Evolutionary conservation across 2,797 vertebrate genomes (phyloP).

Genomic region (Xenopus petersii): DNA sequence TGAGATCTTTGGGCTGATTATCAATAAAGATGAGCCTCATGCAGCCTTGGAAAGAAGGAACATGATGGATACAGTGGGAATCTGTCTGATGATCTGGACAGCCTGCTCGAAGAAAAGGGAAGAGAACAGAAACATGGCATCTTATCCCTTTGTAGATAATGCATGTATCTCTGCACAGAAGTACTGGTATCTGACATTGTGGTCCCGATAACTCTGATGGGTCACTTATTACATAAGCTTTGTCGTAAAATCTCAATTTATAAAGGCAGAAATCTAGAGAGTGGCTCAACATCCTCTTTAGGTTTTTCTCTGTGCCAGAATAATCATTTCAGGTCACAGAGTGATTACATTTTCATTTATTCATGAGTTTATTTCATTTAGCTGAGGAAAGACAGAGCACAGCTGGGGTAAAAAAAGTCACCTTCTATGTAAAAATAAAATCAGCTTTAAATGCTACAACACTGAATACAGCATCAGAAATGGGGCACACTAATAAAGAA

Average conservation of each 20-base stretch:
- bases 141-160: slow-evolving; percentile 58
- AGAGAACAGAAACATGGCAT: slow-evolving; percentile 46
- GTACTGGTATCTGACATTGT: slow-evolving; percentile 55
- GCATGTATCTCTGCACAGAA: slow-evolving; percentile 59
- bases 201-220: slow-evolving; percentile 55
- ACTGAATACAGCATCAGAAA: too few relatives aligned
- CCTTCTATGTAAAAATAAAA: not conserved
- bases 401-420: not conserved
- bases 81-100: slow-evolving; percentile 74
- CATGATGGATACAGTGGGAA: slow-evolving; percentile 77
- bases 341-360: slow-evolving; percentile 23
- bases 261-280: slow-evolving; percentile 13
- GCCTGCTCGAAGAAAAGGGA: slow-evolving; percentile 65
- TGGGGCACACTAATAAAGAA: too few relatives aligned
- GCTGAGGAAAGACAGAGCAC: not conserved
- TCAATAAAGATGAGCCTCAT: slow-evolving; percentile 91
- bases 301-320: not conserved
- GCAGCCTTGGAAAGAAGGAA: slow-evolving; percentile 89
- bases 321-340: slow-evolving; percentile 7
- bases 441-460: too few relatives aligned
- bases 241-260: slow-evolving; percentile 51
- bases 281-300: too few relatives aligned
- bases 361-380: slow-evolving; percentile 17
- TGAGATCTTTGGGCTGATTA: slow-evolving; percentile 86
- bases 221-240: slow-evolving; percentile 45